phyloP scores from a whole-genome alignment of 1,140 invertebrate species.

The Orius insidiosus region DNA sequence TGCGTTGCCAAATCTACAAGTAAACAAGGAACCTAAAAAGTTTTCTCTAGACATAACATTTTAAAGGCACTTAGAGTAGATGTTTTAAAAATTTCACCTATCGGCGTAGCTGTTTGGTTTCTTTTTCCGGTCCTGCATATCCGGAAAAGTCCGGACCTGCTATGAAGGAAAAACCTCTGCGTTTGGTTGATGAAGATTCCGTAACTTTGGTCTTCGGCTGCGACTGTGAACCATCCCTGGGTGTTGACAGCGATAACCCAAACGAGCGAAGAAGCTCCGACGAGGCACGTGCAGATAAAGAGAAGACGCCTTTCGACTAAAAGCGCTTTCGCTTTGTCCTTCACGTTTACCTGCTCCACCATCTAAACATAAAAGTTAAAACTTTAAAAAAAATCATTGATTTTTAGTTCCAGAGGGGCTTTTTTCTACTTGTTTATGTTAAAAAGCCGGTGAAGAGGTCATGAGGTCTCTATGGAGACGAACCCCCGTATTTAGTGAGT shows the following conservation, averaged over 20 bases:
- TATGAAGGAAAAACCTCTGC: slow-evolving; percentile 36
- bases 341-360: not conserved
- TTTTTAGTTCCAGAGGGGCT: no score
- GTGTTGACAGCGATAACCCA: slow-evolving; percentile 60
- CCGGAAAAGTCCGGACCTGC: slow-evolving; percentile 49
- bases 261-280: slow-evolving; percentile 43
- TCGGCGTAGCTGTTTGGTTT: not conserved
- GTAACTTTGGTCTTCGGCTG: slow-evolving; percentile 26
- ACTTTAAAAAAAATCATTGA: no score
- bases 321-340: slow-evolving; percentile 5
- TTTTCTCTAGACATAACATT: no score
- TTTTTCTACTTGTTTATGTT: no score
- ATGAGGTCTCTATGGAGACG: no score
- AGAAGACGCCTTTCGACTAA: slow-evolving; percentile 50
- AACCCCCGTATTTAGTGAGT: no score
- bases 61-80: no score
- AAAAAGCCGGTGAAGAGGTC: no score
- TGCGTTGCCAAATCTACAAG: no score
- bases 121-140: slow-evolving; percentile 30
- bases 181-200: slow-evolving; percentile 35
- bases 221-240: slow-evolving; percentile 43
- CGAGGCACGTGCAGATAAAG: slow-evolving; percentile 45
- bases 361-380: no score
- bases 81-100: not conserved
- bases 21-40: no score